Conservation (phyloP, 2,113 vertebrate species). For the Oryzias melastigma region DNA sequence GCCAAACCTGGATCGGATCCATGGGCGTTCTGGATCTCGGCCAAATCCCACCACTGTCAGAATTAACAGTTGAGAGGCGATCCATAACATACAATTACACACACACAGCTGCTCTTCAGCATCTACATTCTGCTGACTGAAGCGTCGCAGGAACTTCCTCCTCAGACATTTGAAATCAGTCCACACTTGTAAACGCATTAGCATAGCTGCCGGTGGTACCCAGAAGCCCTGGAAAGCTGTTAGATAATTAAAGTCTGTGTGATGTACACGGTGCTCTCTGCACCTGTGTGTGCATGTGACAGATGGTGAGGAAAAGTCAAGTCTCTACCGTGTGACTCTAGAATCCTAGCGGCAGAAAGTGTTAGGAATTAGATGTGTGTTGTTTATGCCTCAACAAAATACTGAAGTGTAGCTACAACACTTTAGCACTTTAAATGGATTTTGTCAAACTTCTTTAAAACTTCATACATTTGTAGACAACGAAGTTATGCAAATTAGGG, state of each 20-base stretch:
- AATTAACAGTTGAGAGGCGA: constrained; percentile 19
- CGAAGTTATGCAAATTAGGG: no score
- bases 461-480: no score
- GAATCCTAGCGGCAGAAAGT: constrained; percentile 24
- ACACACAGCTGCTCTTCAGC: constrained; percentile 11
- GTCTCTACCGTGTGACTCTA: constrained; percentile 52
- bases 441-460: no score
- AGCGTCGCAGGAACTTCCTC: constrained; percentile 27
- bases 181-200: constrained; percentile 51
- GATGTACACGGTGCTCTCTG: constrained; percentile 12
- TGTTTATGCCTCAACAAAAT: constrained; percentile 42
- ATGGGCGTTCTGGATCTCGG: constrained; percentile 31
- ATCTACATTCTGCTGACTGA: constrained; percentile 37
- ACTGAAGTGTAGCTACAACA: constrained; percentile 27
- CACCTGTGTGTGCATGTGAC: constrained; percentile 20
- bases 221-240: constrained; percentile 50
- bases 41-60: constrained; percentile 36
- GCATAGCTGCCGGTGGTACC: constrained; percentile 23
- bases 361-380: constrained; percentile 30
- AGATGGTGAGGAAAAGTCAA: constrained; percentile 61
- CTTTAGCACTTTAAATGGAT: constrained; percentile 15
- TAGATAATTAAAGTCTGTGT: constrained; percentile 64
- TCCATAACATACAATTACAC: constrained; percentile 29
- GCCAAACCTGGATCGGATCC: constrained; percentile 39
- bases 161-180: constrained; percentile 37